Evolutionary conservation across 2,797 vertebrate genomes (phyloP), one percentile per base, ranked within the genome.

Genomic region (Lerista edwardsae): DNA sequence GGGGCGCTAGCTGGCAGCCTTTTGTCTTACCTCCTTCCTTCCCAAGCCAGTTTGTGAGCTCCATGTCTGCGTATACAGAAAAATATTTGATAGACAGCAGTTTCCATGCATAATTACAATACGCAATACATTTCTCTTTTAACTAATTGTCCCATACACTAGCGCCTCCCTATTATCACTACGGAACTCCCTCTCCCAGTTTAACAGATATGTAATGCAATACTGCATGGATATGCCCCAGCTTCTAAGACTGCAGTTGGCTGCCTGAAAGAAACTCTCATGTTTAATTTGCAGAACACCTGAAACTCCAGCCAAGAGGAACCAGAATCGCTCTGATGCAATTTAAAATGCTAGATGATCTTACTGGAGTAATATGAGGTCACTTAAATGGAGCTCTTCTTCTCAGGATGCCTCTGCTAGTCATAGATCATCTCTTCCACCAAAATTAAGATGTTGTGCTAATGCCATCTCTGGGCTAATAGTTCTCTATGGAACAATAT

Each of bases 121-220:
- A n/a, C n/a, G n/a, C 65, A 67, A 0, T 73, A 9, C 69, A 0
- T 25, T 47, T 10, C 67, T 29, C 15, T 2, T 6, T 78, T 3
- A 4, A 4, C 47, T 27, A 47, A 0, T n/a, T n/a, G 1, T 27
- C 1, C 1, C 1, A 69, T 64, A 83, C 0, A 0, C 57, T 76
- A 68, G 1, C 27, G 74, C 47, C 80, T 84, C 1, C 9, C 10
- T 80, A 1, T 64, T 77, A 65, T 19, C 0, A 14, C 1, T 10
- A 27, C 27, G 59, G 57, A 3, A 17, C 41, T n/a, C 41, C 41
- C 41, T 51, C 0, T 71, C 77, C 76, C 31, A 55, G 41, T 3
- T 19, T 4, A n/a, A n/a, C n/a, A n/a, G n/a, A 51, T 15, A 27
- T 4, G 19, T 2, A 31, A 39, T 14, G 1, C 5, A 83, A 36